Conservation (phyloP, 2,113 vertebrate genomes). For the Donacobius atricapilla region DNA sequence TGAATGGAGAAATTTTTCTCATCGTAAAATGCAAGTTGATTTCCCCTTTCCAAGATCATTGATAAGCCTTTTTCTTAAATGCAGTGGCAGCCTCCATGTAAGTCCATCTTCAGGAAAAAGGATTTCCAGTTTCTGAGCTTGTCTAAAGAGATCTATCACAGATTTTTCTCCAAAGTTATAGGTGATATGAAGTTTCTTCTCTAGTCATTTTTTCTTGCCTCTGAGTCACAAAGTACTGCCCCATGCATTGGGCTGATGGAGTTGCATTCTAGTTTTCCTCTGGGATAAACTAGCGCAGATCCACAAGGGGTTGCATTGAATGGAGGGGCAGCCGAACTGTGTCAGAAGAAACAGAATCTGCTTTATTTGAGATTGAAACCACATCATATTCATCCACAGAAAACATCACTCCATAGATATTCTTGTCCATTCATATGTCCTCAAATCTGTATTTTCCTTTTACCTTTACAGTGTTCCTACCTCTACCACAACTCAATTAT, state of each 20-base stretch:
- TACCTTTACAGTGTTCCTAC: not conserved
- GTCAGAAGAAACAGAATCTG: not conserved
- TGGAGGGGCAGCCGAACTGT: not conserved
- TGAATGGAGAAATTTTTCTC: not conserved
- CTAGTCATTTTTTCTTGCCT: not conserved
- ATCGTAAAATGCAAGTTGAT: not conserved
- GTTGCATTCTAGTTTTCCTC: not conserved
- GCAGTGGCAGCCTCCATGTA: not conserved
- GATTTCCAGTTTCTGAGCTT: not conserved
- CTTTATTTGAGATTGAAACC: not conserved
- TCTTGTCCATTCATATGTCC: not conserved
- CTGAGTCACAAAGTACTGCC: not conserved
- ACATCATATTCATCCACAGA: not conserved
- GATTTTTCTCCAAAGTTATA: not conserved
- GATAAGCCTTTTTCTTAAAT: not conserved
- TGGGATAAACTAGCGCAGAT: not conserved
- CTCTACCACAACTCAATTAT: not conserved
- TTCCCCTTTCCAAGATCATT: not conserved
- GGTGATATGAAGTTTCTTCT: not conserved
- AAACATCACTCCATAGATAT: not conserved
- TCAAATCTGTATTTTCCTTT: not conserved
- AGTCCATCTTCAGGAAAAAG: not conserved
- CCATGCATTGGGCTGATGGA: not conserved
- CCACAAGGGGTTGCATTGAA: not conserved
- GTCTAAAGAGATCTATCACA: not conserved